These are phyloP conservation scores for Drosophila virilis DNA, from an alignment of 1,140 invertebrate genomes.

Conservation along the genomic window DNA sequence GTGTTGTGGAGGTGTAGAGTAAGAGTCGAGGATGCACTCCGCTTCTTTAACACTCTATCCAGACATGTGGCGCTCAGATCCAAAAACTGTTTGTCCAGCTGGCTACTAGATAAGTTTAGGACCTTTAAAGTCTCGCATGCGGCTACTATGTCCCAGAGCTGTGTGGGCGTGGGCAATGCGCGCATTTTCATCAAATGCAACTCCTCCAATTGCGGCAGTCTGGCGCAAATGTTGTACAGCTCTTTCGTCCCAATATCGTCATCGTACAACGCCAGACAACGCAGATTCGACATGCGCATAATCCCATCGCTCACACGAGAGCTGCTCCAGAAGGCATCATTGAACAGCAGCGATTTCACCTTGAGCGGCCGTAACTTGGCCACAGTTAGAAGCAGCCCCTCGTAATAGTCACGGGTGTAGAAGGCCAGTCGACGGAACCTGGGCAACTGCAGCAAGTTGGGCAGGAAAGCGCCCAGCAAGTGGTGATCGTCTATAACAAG, in stretches of 20 bases:
- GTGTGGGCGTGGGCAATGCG: conserved; percentile 31
- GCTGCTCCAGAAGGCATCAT: conserved; percentile 61
- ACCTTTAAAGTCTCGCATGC: conserved; percentile 20
- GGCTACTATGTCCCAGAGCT: conserved; percentile 45
- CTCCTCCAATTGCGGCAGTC: conserved; percentile 42
- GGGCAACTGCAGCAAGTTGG: conserved; percentile 38
- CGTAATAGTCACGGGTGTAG: conserved; percentile 61
- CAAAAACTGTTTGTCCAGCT: conserved; percentile 15
- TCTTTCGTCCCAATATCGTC: conserved; percentile 55
- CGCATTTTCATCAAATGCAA: conserved; percentile 59
- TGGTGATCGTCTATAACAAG: conserved; percentile 63
- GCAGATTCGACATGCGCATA: conserved; percentile 40
- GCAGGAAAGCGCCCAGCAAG: conserved; percentile 42
- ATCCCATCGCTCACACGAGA: conserved; percentile 20
- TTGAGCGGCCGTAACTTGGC: conserved; percentile 9
- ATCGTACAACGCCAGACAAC: conserved; percentile 43
- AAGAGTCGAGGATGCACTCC: conserved; percentile 2
- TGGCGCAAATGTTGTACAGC: conserved; percentile 33
- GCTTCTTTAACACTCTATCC: conserved; percentile 2
- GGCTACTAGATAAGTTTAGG: conserved; percentile 41
- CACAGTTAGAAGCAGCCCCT: background rate
- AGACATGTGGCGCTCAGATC: background rate
- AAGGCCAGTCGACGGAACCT: conserved; percentile 40
- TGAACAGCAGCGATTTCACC: conserved; percentile 53
- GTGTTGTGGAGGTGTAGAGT: conserved; percentile 40